A percentile compares a stretch with the other conserved stretches of the same genome.
phyloP scores from a whole-genome alignment of 2,888 invertebrate species.

The Thera obeliscata region DNA sequence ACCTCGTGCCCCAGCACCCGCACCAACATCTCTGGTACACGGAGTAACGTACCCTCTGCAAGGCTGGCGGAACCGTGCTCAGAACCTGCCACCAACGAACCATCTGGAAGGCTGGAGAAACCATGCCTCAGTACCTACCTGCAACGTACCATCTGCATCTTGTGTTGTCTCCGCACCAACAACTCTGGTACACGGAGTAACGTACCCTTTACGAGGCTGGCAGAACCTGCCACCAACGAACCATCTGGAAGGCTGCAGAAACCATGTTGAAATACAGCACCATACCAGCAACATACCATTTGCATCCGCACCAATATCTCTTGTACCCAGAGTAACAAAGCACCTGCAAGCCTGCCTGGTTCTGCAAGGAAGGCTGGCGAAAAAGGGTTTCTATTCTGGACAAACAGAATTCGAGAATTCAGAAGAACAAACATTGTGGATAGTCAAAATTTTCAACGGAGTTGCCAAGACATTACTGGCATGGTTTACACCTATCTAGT shows the following conservation, averaged over 20 bases:
- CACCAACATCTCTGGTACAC: conserved; percentile 92
- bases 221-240: no score
- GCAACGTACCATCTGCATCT: no score
- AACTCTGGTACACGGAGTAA: conserved; percentile 91
- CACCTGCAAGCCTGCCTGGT: background rate
- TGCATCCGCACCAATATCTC: conserved; percentile 86
- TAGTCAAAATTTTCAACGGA: no score
- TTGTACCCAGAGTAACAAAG: conserved; percentile 89
- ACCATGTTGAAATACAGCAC: background rate
- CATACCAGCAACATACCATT: background rate
- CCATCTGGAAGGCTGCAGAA: no score
- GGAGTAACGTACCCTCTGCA: conserved; percentile 75
- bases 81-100: no score
- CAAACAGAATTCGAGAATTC: background rate
- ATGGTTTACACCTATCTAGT: no score
- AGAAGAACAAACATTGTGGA: background rate
- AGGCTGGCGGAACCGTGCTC: background rate
- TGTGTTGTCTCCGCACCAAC: conserved; percentile 88
- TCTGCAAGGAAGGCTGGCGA: background rate
- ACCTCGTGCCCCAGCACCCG: conserved; percentile 74
- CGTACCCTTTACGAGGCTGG: background rate
- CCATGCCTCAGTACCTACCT: background rate
- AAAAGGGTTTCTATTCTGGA: background rate
- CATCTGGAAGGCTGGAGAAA: no score
- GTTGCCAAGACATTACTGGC: no score